phyloP scores from a whole-genome alignment of 2,797 vertebrate species.

The Distichodus sexfasciatus region DNA sequence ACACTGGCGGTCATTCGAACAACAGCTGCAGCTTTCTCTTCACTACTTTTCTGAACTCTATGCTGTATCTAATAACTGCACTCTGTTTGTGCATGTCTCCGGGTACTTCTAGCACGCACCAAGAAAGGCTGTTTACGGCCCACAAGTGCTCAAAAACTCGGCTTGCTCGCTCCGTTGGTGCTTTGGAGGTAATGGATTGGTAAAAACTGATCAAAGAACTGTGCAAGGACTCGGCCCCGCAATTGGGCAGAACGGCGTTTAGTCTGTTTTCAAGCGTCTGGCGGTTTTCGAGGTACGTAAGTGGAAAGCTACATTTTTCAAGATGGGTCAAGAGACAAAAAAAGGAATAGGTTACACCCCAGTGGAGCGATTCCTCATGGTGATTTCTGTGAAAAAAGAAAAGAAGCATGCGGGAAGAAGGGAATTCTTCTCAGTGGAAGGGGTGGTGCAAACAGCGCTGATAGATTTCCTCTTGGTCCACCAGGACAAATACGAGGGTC shows the following conservation, averaged over 20 bases:
- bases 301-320: constrained; percentile 8
- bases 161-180: not conserved
- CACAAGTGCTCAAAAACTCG: not conserved
- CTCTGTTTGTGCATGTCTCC: not conserved
- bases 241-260: not conserved
- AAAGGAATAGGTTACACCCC: constrained; percentile 7
- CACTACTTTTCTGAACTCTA: no score
- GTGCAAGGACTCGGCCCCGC: not conserved
- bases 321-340: not conserved
- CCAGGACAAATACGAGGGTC: constrained; percentile 20
- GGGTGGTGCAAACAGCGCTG: constrained; percentile 5
- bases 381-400: constrained; percentile 12
- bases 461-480: constrained; percentile 31
- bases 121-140: not conserved
- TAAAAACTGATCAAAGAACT: constrained; percentile 9
- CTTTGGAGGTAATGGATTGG: constrained; percentile 7
- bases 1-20: not conserved
- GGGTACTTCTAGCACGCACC: not conserved
- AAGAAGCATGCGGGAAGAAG: not conserved
- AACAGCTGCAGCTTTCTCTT: no score
- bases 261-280: not conserved
- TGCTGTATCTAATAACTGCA: no score
- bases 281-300: not conserved
- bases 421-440: constrained; percentile 14
- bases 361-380: constrained; percentile 1